Percentiles rank a stretch among this genome's conserved stretches.
Conservation (phyloP, 2,797 vertebrate genomes). For the Neoniphon sammara region DNA sequence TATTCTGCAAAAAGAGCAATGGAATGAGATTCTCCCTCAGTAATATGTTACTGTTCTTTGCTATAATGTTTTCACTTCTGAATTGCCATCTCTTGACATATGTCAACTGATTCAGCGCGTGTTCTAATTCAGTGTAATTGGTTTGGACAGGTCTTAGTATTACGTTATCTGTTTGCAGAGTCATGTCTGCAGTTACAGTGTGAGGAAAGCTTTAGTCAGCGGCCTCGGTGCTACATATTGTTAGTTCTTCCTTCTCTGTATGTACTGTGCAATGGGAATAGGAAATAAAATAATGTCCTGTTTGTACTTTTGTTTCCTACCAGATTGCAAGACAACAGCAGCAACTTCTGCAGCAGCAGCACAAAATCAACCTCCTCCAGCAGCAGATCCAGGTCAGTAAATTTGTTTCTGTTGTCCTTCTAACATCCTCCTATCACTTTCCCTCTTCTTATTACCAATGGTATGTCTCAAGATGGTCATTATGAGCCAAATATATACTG, state of each 20-base stretch:
- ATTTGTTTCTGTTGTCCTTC: slow-evolving; percentile 57
- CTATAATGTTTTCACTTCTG: background rate
- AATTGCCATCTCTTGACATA: background rate
- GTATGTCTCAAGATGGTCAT: slow-evolving; percentile 52
- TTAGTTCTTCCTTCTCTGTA: background rate
- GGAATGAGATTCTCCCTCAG: background rate
- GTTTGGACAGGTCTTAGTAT: background rate
- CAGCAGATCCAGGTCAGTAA: slow-evolving; percentile 99
- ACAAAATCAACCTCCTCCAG: slow-evolving; percentile 99
- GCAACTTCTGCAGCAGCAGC: slow-evolving; percentile 99
- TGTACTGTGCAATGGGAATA: background rate
- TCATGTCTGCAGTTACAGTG: too few species aligned
- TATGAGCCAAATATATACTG: slow-evolving; percentile 24
- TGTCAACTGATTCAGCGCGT: too few species aligned
- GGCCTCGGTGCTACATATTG: background rate
- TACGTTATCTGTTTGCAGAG: too few species aligned
- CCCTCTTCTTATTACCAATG: slow-evolving; percentile 46
- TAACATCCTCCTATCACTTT: slow-evolving; percentile 43
- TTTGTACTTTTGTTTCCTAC: slow-evolving; percentile 68
- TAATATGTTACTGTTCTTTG: background rate
- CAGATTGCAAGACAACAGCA: slow-evolving; percentile 99
- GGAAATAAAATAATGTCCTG: slow-evolving; percentile 4
- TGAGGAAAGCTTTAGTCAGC: background rate
- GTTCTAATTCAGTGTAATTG: background rate
- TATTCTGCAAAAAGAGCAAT: background rate